Base-by-base conservation (phyloP, 2,888 invertebrate species). In the Blastobasis lacticolella region DNA sequence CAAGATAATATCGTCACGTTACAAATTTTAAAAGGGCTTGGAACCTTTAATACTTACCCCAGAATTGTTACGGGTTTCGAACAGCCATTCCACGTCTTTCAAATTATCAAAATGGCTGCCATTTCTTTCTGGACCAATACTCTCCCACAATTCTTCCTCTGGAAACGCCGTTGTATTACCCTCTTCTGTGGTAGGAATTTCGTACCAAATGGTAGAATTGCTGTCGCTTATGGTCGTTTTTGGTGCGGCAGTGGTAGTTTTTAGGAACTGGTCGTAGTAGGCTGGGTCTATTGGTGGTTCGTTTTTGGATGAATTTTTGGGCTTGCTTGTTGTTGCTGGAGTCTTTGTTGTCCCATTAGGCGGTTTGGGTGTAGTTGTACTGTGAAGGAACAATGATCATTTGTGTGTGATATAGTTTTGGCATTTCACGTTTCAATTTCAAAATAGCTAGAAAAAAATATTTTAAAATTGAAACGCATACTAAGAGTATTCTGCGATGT, bases 41-140 rank as follows among this genome's bases (percentile, higher is more conserved):
- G 8, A 23, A 23, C 23, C 1, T 23, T 23, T 38, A 10, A 43
- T 42, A 68, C 79, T 73, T 58, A 87, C 87, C 59, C 69, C 68
- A 52, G 55, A 70, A 36, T 55, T 63, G 59, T 66, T 70, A 9
- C 57, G 56, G 50, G 66, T 68, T 46, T 78, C 79, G 68, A 90
- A 90, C 51, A 90, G 58, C 40, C 88, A 76, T 53, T 90, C 90
- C 0, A 89, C 89, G 54, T 90, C 89, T 45, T 82, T 78, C 40
- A 88, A 60, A 54, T 81, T 82, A 9, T 70, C 76, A 9, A 75
- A 69, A 48, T 71, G 73, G 50, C 67, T 81, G 0, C 64, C 69
- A 59, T 84, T 83, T 0, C 58, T 63, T 0, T 69, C 70, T 0
- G 75, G 71, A 0, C 71, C 78, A 7, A 87, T 75, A 49, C 69